Conservation (phyloP, 2,888 invertebrate genomes). For the Zygogramma bicolorata region DNA sequence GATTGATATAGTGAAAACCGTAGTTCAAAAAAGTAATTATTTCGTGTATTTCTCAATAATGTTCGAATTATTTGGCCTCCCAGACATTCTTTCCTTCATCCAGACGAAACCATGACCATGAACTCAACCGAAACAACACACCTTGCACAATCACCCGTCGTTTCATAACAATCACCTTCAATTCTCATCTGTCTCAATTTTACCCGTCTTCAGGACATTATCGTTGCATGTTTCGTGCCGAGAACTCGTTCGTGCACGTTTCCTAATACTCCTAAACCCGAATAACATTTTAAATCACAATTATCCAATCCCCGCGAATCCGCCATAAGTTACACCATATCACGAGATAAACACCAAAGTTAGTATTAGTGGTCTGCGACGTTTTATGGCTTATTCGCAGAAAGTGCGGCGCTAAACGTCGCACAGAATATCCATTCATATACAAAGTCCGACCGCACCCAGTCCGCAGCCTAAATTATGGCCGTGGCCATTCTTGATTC, state of each 20-base stretch:
- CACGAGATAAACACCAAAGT: conserved; percentile 40
- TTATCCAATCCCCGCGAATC: conserved; percentile 31
- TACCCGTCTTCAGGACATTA: background rate
- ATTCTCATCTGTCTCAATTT: background rate
- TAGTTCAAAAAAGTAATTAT: too few species aligned
- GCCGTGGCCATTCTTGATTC: conserved; percentile 53
- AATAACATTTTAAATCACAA: conserved; percentile 1
- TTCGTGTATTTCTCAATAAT: too few species aligned
- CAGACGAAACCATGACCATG: too few species aligned
- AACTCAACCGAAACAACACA: too few species aligned
- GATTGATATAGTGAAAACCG: too few species aligned
- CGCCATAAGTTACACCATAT: conserved; percentile 36
- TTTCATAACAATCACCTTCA: background rate
- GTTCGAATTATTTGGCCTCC: too few species aligned
- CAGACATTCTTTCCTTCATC: too few species aligned
- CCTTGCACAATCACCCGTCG: too few species aligned
- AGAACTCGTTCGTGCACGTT: background rate
- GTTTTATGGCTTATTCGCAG: conserved; percentile 62
- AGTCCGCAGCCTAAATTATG: conserved; percentile 58
- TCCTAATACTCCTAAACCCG: background rate
- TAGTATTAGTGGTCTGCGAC: conserved; percentile 56
- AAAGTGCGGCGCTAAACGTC: conserved; percentile 63
- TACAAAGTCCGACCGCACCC: conserved; percentile 60
- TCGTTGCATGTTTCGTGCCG: background rate
- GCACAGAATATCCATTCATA: conserved; percentile 64